A percentile compares a stretch with the other conserved stretches of the same genome.
phyloP scores from a whole-genome alignment of 2,888 invertebrate genomes.

The Diarsia mendica region DNA sequence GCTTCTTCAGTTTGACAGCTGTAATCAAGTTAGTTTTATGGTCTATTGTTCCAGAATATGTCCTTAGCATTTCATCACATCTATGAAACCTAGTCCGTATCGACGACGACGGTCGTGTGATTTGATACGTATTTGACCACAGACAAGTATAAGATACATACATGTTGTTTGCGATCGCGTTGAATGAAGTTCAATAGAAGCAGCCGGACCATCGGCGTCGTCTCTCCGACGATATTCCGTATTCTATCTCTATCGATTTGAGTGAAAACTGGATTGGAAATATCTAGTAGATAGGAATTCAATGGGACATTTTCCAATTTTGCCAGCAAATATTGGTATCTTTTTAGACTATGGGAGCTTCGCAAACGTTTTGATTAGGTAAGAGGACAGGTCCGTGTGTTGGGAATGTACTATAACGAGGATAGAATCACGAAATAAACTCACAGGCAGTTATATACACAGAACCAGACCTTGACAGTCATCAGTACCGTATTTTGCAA shows the following conservation, averaged over 20 bases:
- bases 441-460: too few species aligned
- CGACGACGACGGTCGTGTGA: not conserved
- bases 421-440: too few species aligned
- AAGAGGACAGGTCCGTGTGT: not conserved
- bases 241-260: slow-evolving; percentile 15
- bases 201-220: not conserved
- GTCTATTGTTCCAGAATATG: too few species aligned
- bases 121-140: not conserved
- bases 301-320: slow-evolving; percentile 3
- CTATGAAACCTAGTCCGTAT: not conserved
- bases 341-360: not conserved
- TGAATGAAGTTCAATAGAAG: slow-evolving; percentile 24
- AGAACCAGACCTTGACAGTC: too few species aligned
- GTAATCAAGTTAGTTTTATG: too few species aligned
- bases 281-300: not conserved
- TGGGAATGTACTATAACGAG: too few species aligned
- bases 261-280: slow-evolving; percentile 1
- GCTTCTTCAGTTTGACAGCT: too few species aligned
- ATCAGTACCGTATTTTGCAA: too few species aligned
- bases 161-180: slow-evolving; percentile 23
- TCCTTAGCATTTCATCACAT: not conserved
- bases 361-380: not conserved
- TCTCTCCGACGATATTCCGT: not conserved
- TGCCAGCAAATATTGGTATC: slow-evolving; percentile 1
- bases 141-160: not conserved